Conservation (phyloP, 2,888 invertebrate species). For the Chrysolina haemoptera region DNA sequence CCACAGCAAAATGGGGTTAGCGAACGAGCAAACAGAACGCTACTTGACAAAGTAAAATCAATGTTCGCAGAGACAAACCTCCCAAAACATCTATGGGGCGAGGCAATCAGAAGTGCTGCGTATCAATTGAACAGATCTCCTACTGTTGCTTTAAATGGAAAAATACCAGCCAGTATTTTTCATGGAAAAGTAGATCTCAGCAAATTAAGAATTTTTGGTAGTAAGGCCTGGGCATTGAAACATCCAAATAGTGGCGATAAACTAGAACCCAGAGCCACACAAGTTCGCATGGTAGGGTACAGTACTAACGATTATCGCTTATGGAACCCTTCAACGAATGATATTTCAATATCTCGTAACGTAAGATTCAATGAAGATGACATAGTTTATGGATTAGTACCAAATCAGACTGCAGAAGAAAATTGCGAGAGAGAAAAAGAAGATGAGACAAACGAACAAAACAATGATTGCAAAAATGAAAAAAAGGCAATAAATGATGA, state of each 20-base stretch:
- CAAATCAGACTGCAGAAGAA: no score
- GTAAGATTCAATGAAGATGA: no score
- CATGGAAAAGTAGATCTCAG: background rate
- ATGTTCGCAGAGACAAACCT: background rate
- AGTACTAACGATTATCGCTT: no score
- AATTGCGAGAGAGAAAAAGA: background rate
- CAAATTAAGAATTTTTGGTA: background rate
- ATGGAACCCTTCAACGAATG: no score
- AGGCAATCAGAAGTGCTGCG: background rate
- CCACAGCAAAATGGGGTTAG: constrained; percentile 9
- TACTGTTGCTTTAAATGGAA: background rate
- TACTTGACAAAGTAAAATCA: background rate
- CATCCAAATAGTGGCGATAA: background rate
- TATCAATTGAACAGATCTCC: background rate
- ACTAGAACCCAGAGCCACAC: background rate
- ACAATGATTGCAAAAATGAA: no score
- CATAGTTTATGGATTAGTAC: no score
- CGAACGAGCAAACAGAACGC: background rate
- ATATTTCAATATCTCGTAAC: no score
- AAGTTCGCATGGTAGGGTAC: constrained; percentile 40
- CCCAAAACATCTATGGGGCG: background rate
- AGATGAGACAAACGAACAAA: no score
- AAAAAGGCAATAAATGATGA: background rate
- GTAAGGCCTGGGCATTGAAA: background rate
- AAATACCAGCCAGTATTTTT: background rate